Evolutionary conservation across 37 sponge, comb jelly and placozoan genomes (phyloP), one percentile per base, ranked within the genome.

Genomic region (Hexactinellida sp.): DNA sequence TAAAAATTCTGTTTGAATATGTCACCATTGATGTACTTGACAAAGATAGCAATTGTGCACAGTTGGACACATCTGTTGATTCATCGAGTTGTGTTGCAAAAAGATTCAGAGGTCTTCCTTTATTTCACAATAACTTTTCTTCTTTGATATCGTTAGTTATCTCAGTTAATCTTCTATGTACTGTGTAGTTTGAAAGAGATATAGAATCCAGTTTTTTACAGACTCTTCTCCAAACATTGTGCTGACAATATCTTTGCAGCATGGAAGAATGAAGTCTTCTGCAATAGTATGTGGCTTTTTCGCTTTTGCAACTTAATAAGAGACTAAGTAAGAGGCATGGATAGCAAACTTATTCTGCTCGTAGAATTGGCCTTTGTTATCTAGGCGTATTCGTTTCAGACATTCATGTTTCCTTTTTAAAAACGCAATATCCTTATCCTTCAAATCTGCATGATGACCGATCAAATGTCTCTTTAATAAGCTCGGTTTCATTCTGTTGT

Each of bases 1-100:
- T 63, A 63, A 3, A 28, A 63, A 63, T 63, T 63, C 21, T 63
- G 3, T 23, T 63, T 63, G 5, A 32, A 32, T 63, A 63, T 32
- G 76, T 28, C 30, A 7, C 76, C 76, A 21, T 63, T 25, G 34
- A 63, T 63, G 30, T 63, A 63, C 76, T 47, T 63, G 76, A 63
- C 76, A 63, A 63, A 63, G 34, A 63, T 63, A 63, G 76, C 76
- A 63, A 63, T 63, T 63, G 30, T 63, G 76, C 76, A 63, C 76
- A 63, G 34, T 63, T 63, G 28, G 30, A 63, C 16, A 63, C 76
- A 63, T 28, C 76, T 25, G 76, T 63, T 28, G 76, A 63, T n/a
- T 63, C 76, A 63, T 63, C 76, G 13, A n/a, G 25, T 63, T 47
- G 76, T 63, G 13, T 63, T 63, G 76, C 25, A 63, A 63, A 10